Conservation (phyloP, 2,113 vertebrate species). For the Hyla sarda region DNA sequence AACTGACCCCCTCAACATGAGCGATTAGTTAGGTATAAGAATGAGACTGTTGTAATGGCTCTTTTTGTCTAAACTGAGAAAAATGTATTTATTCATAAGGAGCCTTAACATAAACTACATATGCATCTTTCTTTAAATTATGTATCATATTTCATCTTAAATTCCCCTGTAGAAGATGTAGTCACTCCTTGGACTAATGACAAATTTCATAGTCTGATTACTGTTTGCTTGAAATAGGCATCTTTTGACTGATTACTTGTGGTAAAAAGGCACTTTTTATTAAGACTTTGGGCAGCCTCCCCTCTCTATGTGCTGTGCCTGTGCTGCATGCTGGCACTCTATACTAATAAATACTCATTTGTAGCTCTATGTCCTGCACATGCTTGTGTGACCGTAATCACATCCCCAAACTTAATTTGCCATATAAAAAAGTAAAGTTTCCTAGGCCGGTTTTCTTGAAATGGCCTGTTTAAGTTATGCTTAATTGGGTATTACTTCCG, state of each 20-base stretch:
- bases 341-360: constrained; percentile 50
- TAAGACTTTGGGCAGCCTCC: background rate
- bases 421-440: constrained; percentile 8
- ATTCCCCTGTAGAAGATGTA: constrained; percentile 42
- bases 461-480: constrained; percentile 23
- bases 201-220: constrained; percentile 49
- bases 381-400: constrained; percentile 18
- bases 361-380: background rate
- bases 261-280: constrained; percentile 41
- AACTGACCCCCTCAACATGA: constrained; percentile 50
- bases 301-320: background rate
- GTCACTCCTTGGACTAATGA: constrained; percentile 51
- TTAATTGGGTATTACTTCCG: constrained; percentile 35
- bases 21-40: constrained; percentile 45
- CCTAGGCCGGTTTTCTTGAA: background rate
- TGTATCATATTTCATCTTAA: constrained; percentile 50
- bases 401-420: constrained; percentile 18
- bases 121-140: constrained; percentile 57
- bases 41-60: constrained; percentile 36
- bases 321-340: background rate
- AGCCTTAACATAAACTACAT: constrained; percentile 52
- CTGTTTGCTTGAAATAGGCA: constrained; percentile 49
- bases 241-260: constrained; percentile 50
- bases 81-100: constrained; percentile 54
- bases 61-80: constrained; percentile 51